Conservation (phyloP, 1,140 invertebrate species). For the Orussus abietinus region DNA sequence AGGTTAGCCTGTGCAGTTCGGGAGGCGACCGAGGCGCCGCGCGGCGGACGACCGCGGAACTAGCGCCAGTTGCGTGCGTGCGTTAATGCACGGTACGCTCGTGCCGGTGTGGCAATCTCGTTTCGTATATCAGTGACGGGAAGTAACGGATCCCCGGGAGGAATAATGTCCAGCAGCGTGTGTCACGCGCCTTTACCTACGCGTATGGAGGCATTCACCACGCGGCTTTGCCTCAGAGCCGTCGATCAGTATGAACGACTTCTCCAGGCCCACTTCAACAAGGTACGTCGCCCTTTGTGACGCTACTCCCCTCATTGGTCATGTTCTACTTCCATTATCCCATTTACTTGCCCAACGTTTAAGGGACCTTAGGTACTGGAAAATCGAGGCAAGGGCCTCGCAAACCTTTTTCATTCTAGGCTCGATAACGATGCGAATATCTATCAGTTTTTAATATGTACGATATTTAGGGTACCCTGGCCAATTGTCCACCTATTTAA, state of each 20-base stretch:
- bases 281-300: too few species aligned
- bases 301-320: too few species aligned
- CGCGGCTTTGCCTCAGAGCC: conserved; percentile 57
- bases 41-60: background rate
- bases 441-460: too few species aligned
- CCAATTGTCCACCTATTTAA: too few species aligned
- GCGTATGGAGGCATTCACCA: conserved; percentile 55
- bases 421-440: too few species aligned
- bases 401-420: too few species aligned
- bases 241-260: conserved; percentile 60
- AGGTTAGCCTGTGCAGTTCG: conserved; percentile 1
- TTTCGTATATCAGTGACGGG: too few species aligned
- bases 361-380: too few species aligned
- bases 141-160: conserved; percentile 2
- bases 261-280: conserved; percentile 46
- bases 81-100: conserved; percentile 5
- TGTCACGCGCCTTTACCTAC: conserved; percentile 52
- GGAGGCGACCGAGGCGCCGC: background rate
- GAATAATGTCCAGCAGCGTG: conserved; percentile 46
- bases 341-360: too few species aligned
- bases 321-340: too few species aligned
- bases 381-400: too few species aligned
- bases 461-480: too few species aligned
- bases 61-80: conserved; percentile 2
- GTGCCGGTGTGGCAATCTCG: conserved; percentile 6